phyloP scores from a whole-genome alignment of 2,888 invertebrate species.

The Acronicta leporina region DNA sequence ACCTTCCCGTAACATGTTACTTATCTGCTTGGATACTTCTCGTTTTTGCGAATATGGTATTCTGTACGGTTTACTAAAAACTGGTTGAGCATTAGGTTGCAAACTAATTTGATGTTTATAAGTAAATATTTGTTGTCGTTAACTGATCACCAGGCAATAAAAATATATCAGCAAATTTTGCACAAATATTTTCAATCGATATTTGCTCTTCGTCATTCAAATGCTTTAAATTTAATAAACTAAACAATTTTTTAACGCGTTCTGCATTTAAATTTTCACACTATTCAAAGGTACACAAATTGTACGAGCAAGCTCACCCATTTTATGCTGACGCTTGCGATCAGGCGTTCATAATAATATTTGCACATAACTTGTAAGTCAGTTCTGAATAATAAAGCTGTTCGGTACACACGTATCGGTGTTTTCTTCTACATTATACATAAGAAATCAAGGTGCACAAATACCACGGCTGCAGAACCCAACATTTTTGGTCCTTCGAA shows the following conservation, averaged over 20 bases:
- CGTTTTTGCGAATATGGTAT: constrained; percentile 1
- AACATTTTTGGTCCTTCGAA: too few species aligned
- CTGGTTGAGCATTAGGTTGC: neutral
- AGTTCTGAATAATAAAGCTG: too few species aligned
- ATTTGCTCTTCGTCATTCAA: neutral
- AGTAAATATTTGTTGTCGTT: neutral
- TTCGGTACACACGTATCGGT: too few species aligned
- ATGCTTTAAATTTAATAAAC: neutral
- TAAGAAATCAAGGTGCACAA: too few species aligned
- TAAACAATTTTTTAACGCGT: neutral
- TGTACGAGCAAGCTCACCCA: neutral
- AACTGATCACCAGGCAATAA: constrained; percentile 1
- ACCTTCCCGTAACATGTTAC: neutral
- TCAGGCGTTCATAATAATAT: too few species aligned
- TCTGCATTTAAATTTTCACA: neutral
- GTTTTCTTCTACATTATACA: too few species aligned
- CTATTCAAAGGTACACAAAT: neutral
- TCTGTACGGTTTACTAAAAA: constrained; percentile 4
- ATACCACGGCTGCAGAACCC: too few species aligned
- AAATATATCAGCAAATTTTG: neutral
- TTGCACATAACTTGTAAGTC: too few species aligned
- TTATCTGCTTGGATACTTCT: neutral
- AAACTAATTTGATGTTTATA: neutral
- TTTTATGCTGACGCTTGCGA: too few species aligned
- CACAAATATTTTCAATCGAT: neutral